Conservation (phyloP, 2,888 invertebrate genomes). For the Hetaerina titia region DNA sequence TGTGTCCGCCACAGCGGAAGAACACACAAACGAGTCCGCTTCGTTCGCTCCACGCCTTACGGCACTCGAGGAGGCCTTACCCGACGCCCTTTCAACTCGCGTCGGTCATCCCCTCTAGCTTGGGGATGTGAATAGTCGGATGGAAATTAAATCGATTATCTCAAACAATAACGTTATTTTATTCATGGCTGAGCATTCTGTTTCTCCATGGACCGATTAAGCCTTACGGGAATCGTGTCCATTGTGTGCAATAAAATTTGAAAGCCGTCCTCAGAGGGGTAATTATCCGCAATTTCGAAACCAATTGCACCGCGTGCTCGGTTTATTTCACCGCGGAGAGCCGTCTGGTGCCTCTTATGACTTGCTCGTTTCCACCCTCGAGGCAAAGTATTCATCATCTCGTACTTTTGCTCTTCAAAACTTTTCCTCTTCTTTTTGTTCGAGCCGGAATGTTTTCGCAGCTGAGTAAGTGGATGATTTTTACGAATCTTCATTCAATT, state of each 20-base stretch:
- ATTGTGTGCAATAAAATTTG: not conserved
- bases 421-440: not conserved
- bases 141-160: conserved; percentile 8
- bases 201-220: conserved; percentile 1
- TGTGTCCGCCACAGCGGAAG: no score
- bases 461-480: not conserved
- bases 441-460: not conserved
- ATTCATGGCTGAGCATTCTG: not conserved
- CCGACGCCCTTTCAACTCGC: not conserved
- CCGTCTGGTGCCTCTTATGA: not conserved
- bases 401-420: not conserved
- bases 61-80: no score
- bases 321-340: not conserved
- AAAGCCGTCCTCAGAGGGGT: not conserved
- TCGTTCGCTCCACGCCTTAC: no score
- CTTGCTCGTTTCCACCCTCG: not conserved
- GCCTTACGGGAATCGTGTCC: not conserved
- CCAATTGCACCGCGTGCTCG: not conserved
- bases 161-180: conserved; percentile 8
- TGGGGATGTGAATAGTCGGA: not conserved
- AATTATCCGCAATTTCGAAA: conserved; percentile 30
- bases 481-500: not conserved
- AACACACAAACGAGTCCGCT: no score
- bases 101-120: not conserved
- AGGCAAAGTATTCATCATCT: not conserved